These are phyloP conservation scores for Drosophila pegasa DNA, from an alignment of 2,888 invertebrate species.

Conservation along the genomic window DNA sequence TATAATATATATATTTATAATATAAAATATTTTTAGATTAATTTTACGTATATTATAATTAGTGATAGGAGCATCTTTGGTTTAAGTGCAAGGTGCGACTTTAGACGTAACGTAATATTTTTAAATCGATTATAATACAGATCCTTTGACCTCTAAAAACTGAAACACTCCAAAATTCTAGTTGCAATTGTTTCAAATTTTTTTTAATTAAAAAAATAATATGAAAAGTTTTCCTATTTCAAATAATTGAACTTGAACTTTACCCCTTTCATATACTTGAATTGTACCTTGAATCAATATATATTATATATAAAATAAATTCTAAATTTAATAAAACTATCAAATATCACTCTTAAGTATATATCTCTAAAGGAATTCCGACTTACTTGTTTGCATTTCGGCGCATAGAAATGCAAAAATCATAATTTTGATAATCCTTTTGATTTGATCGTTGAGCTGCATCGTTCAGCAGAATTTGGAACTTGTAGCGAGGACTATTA, in stretches of 20 bases:
- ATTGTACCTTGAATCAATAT: no score
- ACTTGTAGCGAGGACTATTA: not conserved
- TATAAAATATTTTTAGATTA: not conserved
- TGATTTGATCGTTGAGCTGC: slow-evolving; percentile 67
- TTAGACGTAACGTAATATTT: no score
- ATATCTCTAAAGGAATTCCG: not conserved
- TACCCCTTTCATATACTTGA: no score
- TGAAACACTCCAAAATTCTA: not conserved
- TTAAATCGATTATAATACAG: not conserved
- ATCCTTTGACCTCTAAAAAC: not conserved
- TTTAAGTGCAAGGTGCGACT: no score
- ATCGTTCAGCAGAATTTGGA: slow-evolving; percentile 29
- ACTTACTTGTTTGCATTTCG: slow-evolving; percentile 83
- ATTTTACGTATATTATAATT: not conserved
- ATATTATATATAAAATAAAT: no score
- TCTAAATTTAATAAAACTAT: not conserved
- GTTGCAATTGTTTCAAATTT: no score
- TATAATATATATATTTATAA: not conserved
- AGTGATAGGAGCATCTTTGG: not conserved
- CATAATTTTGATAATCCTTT: slow-evolving; percentile 72
- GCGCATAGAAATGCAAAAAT: slow-evolving; percentile 80
- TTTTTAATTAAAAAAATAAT: not conserved
- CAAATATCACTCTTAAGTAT: not conserved
- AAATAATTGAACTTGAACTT: no score
- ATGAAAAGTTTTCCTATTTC: not conserved